Evolutionary conservation across 2,888 invertebrate species (phyloP).

Genomic region (Phyllotreta striolata): DNA sequence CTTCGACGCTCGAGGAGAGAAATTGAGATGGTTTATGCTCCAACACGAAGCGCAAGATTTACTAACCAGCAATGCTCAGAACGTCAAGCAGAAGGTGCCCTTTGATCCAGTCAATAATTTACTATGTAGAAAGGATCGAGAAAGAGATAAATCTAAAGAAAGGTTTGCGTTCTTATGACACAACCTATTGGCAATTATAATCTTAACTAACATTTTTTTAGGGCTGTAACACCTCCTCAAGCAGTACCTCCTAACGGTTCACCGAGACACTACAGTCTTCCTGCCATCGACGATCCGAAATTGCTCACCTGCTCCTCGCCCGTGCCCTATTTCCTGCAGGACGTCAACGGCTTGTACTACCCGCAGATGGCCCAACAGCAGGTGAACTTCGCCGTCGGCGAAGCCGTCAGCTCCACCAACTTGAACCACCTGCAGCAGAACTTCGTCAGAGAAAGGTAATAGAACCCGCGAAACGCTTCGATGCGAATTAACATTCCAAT

Average conservation of each 20-base stretch:
- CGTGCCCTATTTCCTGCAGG: slow-evolving; percentile 59
- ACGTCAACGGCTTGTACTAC: slow-evolving; percentile 57
- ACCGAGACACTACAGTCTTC: slow-evolving; percentile 74
- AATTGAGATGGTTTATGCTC: slow-evolving; percentile 87
- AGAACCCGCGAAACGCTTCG: no score
- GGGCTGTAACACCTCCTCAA: slow-evolving; percentile 47
- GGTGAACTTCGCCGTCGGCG: slow-evolving; percentile 75
- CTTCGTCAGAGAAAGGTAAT: slow-evolving; percentile 44
- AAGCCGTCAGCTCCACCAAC: slow-evolving; percentile 62
- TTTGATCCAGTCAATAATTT: slow-evolving; percentile 68
- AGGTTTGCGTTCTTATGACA: slow-evolving; percentile 17
- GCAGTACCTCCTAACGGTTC: slow-evolving; percentile 58
- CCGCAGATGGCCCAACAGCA: slow-evolving; percentile 54
- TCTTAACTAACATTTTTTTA: slow-evolving; percentile 34
- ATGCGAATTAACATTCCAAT: slow-evolving; percentile 53
- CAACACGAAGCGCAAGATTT: slow-evolving; percentile 86
- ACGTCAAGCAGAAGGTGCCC: slow-evolving; percentile 79
- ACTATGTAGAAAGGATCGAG: slow-evolving; percentile 30
- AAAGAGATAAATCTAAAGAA: slow-evolving; percentile 25
- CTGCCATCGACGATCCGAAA: slow-evolving; percentile 69
- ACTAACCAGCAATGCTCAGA: slow-evolving; percentile 75
- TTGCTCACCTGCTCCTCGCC: slow-evolving; percentile 57
- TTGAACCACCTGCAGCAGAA: slow-evolving; percentile 52
- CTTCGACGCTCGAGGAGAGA: slow-evolving; percentile 74
- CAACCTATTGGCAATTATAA: not conserved